A percentile compares a stretch with the other conserved stretches of the same genome.
Evolutionary conservation across 2,113 vertebrate species (phyloP).

Genomic region (Notechis scutatus): DNA sequence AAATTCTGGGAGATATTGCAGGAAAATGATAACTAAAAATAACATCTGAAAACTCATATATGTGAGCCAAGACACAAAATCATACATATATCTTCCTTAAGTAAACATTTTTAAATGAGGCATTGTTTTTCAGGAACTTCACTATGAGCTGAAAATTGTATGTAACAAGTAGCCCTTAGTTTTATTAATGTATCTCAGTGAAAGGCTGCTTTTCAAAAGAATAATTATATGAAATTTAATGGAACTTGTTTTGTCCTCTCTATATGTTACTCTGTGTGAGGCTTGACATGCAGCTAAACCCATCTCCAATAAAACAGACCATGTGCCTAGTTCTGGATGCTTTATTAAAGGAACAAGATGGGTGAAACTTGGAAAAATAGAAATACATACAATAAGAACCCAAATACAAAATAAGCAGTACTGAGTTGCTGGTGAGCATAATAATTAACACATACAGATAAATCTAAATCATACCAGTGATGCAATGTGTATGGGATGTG

Average conservation of each 20-base stretch:
- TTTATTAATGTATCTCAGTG: constrained; percentile 8
- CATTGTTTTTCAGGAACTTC: not conserved
- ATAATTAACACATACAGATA: too few relatives aligned
- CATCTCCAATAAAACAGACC: too few relatives aligned
- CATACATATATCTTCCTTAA: not conserved
- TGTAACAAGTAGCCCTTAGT: not conserved
- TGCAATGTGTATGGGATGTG: too few relatives aligned
- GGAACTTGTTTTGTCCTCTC: not conserved
- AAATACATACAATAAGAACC: too few relatives aligned
- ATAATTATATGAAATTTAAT: not conserved
- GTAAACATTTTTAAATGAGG: not conserved
- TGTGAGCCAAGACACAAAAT: not conserved
- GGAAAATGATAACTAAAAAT: not conserved
- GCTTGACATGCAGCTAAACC: too few relatives aligned
- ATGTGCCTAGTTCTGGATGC: too few relatives aligned
- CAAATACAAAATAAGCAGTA: too few relatives aligned
- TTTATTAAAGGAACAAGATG: too few relatives aligned
- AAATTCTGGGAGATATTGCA: not conserved
- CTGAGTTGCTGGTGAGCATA: too few relatives aligned
- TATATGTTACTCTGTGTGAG: too few relatives aligned
- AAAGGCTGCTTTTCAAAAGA: constrained; percentile 1
- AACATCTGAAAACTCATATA: not conserved
- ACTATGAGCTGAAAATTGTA: not conserved
- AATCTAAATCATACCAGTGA: too few relatives aligned
- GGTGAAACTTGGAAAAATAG: too few relatives aligned